Base-by-base conservation (phyloP, 2,888 invertebrate species). In the Autographa gamma region DNA sequence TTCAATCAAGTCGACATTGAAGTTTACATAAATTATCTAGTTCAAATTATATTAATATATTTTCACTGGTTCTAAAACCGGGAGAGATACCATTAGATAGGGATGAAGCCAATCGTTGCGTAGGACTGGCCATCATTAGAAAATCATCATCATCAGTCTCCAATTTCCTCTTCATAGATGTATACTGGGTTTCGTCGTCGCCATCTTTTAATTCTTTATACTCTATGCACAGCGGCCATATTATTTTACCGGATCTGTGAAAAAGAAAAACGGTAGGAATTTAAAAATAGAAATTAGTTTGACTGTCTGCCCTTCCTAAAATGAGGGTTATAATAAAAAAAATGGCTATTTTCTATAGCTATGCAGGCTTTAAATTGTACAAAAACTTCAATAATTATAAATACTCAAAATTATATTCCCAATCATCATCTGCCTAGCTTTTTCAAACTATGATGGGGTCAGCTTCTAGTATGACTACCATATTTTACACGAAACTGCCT, bases 151-250 rank as follows among this genome's bases (percentile, higher is more conserved):
- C 96, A 61, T 96, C 96, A 0, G 87, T 82, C 25, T 93, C 94
- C 19, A 92, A 73, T 81, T 93, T 95, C 61, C 89, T 89, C 80
- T 92, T 93, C 87, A 93, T 89, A 52, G 89, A 90, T 0, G 91
- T 84, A 81, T 93, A 93, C 73, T 95, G 95, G 0, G 91, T 93
- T 71, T 93, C 92, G 16, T 92, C 92, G 11, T 92, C 92, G 1
- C 91, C 91, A 13, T 92, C 91, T 18, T 90, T 93, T 8, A 90
- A 78, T 86, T 95, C 95, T 85, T 96, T 95, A 83, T 96, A 96
- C 76, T 96, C 96, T 82, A 95, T 92, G 86, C 96, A 96, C 7
- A 96, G 86, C 0, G 96, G 96, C 92, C 94, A 93, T 69, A 96
- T 93, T 82, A 91, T 93, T 87, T 93, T 92, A 2, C 94, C 96